A percentile compares a stretch with the other conserved stretches of the same genome.
Conservation (phyloP, 1,140 invertebrate genomes). For the Heliconius himera region DNA sequence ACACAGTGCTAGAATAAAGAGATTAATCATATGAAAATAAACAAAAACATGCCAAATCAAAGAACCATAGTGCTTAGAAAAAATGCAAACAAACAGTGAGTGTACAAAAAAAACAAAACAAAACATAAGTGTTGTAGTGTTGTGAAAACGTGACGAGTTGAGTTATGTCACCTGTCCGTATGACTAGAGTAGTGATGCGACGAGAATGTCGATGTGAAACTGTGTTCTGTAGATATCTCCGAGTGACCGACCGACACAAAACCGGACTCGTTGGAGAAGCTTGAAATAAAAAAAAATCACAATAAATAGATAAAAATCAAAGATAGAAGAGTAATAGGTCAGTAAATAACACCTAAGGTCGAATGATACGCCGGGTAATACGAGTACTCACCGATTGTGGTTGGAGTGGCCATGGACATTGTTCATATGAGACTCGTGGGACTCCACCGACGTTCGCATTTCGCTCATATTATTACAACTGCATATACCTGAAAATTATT, state of each 20-base stretch:
- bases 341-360: conserved; percentile 19
- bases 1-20: background rate
- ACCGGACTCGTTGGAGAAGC: conserved; percentile 84
- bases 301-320: conserved; percentile 21
- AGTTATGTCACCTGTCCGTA: conserved; percentile 65
- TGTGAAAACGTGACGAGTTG: conserved; percentile 21
- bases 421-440: conserved; percentile 71
- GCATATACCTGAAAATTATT: conserved; percentile 57
- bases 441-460: conserved; percentile 69
- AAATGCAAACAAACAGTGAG: conserved; percentile 45
- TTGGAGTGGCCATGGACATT: conserved; percentile 66
- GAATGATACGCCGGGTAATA: background rate
- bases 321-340: conserved; percentile 7
- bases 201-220: conserved; percentile 71
- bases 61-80: conserved; percentile 13
- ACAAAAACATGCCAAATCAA: conserved; percentile 20
- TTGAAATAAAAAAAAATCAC: conserved; percentile 46
- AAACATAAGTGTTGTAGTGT: conserved; percentile 1
- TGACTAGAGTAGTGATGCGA: conserved; percentile 75
- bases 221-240: conserved; percentile 72
- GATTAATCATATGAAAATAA: background rate
- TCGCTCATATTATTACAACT: conserved; percentile 68
- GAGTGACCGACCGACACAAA: conserved; percentile 87
- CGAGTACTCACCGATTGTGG: conserved; percentile 73
- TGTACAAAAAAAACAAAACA: conserved; percentile 40